A percentile compares a stretch with the other conserved stretches of the same genome.
Conservation (phyloP, 2,888 invertebrate species). For the Pilophorus perplexus region DNA sequence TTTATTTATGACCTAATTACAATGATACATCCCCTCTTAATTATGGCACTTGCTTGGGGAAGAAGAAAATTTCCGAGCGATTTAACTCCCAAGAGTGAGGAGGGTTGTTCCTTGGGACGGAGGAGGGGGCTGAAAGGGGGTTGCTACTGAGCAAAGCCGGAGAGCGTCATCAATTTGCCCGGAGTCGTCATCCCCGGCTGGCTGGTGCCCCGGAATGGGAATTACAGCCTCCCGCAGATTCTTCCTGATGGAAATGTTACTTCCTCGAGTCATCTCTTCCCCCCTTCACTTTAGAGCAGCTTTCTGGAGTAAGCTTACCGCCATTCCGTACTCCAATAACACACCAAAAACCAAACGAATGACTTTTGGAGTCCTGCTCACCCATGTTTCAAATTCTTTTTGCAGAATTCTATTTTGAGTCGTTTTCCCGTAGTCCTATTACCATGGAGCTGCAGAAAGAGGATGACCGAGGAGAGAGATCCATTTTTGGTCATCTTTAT, state of each 20-base stretch:
- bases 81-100: slow-evolving; percentile 18
- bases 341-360: too few relatives aligned
- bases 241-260: slow-evolving; percentile 38
- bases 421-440: too few relatives aligned
- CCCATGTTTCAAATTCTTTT: too few relatives aligned
- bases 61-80: slow-evolving; percentile 38
- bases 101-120: too few relatives aligned
- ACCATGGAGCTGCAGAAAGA: too few relatives aligned
- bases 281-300: not conserved
- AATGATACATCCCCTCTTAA: slow-evolving; percentile 32
- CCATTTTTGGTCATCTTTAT: too few relatives aligned
- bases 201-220: slow-evolving; percentile 27
- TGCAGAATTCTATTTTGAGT: too few relatives aligned
- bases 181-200: slow-evolving; percentile 32
- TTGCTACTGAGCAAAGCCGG: slow-evolving; percentile 20
- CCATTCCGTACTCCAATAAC: too few relatives aligned
- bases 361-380: too few relatives aligned
- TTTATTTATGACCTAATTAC: slow-evolving; percentile 39
- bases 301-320: too few relatives aligned
- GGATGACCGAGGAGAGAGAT: too few relatives aligned
- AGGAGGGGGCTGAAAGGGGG: not conserved
- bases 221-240: slow-evolving; percentile 32
- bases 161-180: slow-evolving; percentile 37
- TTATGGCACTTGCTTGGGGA: slow-evolving; percentile 35
- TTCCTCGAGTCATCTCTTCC: not conserved